Percentiles rank a stretch among this genome's conserved stretches.
phyloP scores from a whole-genome alignment of 30 jellyfish, hydroid and myxozoan species.

The Aurelia aurita region DNA sequence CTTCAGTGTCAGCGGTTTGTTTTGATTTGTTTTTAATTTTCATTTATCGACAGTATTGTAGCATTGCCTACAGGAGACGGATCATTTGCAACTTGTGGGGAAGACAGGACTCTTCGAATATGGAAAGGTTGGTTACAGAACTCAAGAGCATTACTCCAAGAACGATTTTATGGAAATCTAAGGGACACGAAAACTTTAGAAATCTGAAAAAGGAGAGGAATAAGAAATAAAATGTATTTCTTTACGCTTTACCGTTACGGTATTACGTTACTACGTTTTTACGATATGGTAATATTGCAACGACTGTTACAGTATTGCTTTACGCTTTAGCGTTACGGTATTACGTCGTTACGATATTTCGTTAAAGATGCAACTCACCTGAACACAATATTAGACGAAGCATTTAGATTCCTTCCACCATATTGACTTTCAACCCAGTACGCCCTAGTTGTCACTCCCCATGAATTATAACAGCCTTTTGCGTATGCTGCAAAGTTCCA shows the following conservation, averaged over 20 bases:
- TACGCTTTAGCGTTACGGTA: no score
- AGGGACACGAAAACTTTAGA: no score
- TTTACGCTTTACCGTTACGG: no score
- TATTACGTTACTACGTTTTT: no score
- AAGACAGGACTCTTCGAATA: constrained; percentile 73
- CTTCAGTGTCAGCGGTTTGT: no score
- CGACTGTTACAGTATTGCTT: no score
- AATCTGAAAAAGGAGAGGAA: no score
- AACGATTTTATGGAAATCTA: no score
- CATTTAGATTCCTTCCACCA: constrained; percentile 86
- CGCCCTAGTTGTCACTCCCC: constrained; percentile 97
- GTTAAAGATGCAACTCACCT: constrained; percentile 59
- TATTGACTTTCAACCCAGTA: constrained; percentile 92
- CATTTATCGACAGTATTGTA: constrained; percentile 41
- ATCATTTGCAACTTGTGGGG: constrained; percentile 82
- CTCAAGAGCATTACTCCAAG: no score
- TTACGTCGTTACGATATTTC: no score
- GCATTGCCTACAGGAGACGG: constrained; percentile 51
- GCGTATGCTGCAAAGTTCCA: constrained; percentile 96
- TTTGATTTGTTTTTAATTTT: not conserved
- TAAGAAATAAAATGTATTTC: no score
- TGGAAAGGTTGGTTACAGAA: constrained; percentile 90
- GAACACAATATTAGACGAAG: constrained; percentile 94
- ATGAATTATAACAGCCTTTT: constrained; percentile 72
- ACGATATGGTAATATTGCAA: no score